Evolutionary conservation across 2,888 invertebrate species (phyloP), one percentile per base, ranked within the genome.

Genomic region (Corbicula japonica): DNA sequence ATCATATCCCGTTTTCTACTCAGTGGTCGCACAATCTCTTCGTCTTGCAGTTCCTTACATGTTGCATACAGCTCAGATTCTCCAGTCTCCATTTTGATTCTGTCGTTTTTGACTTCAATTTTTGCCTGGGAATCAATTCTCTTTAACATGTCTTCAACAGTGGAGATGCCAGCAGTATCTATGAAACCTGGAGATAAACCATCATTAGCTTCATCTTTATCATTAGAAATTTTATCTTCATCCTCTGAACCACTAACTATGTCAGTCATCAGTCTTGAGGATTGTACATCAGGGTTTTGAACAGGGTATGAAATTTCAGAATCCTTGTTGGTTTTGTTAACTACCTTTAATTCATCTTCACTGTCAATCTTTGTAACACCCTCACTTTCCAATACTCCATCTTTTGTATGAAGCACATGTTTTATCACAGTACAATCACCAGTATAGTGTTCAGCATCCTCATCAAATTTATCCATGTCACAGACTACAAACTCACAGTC

Each of bases 401-500:
- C 23, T 2, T 2, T 54, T 32, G 4, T 30, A 6, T 12, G 21
- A 5, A n/a, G 8, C 41, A 38, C 10, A 15, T 12, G 10, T 38
- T 12, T 18, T 12, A 12, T 38, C 44, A 26, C 41, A 61, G 44
- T 28, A 35, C 21, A 35, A n/a, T 58, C 35, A 4, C 58, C 58
- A 35, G n/a, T 35, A 30, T n/a, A 58, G 15, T 58, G 28, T 30
- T 48, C 44, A 38, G 28, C 4, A 66, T 66, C 38, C 6, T 26
- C 23, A 15, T 48, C 38, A 60, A 34, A 12, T 32, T 23, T 23
- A 12, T 72, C 23, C 23, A 15, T 18, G 32, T 73, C 72, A 71
- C 58, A 74, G n/a, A 74, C 58, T 26, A 76, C 66, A 74, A 81
- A 81, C 26, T 77, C 76, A 68, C 66, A 38, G 26, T 69, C 80